Evolutionary conservation across 2,113 vertebrate genomes (phyloP).

Genomic region (Sminthopsis crassicaudata): DNA sequence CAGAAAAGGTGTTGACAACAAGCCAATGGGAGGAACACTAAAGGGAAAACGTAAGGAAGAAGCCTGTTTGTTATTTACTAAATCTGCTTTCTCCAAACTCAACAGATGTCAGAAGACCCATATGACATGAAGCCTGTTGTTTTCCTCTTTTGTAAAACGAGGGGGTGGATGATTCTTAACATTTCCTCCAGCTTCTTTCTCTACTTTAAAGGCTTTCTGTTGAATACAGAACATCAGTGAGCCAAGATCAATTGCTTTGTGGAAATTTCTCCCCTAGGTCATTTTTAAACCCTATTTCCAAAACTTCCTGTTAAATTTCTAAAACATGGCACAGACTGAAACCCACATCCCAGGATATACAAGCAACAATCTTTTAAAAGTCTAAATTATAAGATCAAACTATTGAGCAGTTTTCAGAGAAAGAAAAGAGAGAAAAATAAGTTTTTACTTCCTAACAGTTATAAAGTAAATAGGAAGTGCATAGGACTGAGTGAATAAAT

Average conservation of each 20-base stretch:
- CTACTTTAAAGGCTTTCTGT: neutral
- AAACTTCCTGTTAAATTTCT: neutral
- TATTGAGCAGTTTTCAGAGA: neutral
- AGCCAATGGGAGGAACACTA: neutral
- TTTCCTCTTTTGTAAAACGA: neutral
- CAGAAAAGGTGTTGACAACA: neutral
- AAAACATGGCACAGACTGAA: neutral
- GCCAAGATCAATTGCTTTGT: neutral
- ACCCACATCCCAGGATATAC: neutral
- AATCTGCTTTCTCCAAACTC: fast-evolving
- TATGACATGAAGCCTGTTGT: neutral
- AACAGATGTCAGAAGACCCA: neutral
- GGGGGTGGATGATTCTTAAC: neutral
- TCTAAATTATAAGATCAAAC: neutral
- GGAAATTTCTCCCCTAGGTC: neutral
- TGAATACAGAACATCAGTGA: neutral
- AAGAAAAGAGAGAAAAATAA: neutral
- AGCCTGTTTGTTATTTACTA: neutral
- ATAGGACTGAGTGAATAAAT: neutral
- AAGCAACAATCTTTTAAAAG: neutral
- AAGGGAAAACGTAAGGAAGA: neutral
- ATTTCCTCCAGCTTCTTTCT: neutral
- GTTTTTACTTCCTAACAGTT: neutral
- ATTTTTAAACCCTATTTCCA: constrained; percentile 18
- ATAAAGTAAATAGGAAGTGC: neutral